These are phyloP conservation scores for Elephas maximus DNA, from an alignment of 2,113 vertebrate genomes.

Conservation along the genomic window DNA sequence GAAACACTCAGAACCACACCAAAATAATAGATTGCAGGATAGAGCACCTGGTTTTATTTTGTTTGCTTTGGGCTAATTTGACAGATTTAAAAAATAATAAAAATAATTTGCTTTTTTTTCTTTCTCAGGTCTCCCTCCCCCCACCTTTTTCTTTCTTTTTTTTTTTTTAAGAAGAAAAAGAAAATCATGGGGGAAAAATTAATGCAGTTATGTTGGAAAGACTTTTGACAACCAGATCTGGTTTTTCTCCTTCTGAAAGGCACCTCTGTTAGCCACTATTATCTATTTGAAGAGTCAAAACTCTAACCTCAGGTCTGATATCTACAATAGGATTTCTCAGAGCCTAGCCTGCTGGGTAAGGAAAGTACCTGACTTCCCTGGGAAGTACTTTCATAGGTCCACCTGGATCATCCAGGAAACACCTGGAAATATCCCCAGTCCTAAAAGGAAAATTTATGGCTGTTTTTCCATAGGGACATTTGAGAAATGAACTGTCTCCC, in stretches of 20 bases:
- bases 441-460: constrained; percentile 73
- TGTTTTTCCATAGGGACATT: constrained; percentile 70
- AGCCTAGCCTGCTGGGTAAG: constrained; percentile 1
- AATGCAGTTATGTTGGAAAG: not conserved
- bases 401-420: constrained; percentile 80
- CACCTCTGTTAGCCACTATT: not conserved
- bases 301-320: not conserved
- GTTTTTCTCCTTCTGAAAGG: not conserved
- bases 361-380: constrained; percentile 80
- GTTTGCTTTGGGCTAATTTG: constrained; percentile 81
- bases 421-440: constrained; percentile 65
- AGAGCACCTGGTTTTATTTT: constrained; percentile 59
- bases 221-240: not conserved
- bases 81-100: constrained; percentile 46
- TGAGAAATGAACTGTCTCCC: constrained; percentile 49
- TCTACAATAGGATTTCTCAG: constrained; percentile 39
- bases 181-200: not conserved
- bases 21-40: constrained; percentile 71
- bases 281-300: not conserved
- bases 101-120: not conserved
- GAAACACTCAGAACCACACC: not conserved
- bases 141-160: not conserved
- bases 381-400: constrained; percentile 63
- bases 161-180: constrained; percentile 14
- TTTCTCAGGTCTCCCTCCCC: not conserved